phyloP scores from a whole-genome alignment of 2,888 invertebrate species.

The Agrochola litura region DNA sequence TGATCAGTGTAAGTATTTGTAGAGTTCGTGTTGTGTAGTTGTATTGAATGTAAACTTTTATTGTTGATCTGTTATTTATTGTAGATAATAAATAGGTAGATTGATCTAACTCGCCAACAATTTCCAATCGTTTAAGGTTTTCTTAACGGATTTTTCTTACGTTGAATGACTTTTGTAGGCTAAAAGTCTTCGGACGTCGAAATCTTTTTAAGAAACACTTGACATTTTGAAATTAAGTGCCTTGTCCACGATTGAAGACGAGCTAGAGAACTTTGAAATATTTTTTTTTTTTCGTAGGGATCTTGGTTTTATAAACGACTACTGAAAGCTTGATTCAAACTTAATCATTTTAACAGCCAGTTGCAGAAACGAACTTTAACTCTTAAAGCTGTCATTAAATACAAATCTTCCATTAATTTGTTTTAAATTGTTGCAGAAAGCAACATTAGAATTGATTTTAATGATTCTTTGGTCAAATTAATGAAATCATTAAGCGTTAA shows the following conservation, averaged over 20 bases:
- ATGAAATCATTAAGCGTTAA: too few relatives aligned
- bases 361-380: too few relatives aligned
- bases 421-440: too few relatives aligned
- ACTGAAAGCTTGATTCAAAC: not conserved
- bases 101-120: conserved; percentile 20
- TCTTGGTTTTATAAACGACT: not conserved
- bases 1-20: conserved; percentile 7
- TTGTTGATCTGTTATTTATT: conserved; percentile 51
- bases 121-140: not conserved
- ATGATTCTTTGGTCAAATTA: too few relatives aligned
- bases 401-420: too few relatives aligned
- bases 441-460: too few relatives aligned
- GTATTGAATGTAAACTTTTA: conserved; percentile 6
- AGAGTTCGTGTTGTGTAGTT: conserved; percentile 45
- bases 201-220: conserved; percentile 9
- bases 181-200: not conserved
- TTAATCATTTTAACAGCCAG: not conserved
- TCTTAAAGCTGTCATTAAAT: too few relatives aligned
- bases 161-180: not conserved
- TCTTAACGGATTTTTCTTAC: not conserved
- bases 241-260: not conserved
- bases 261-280: not conserved
- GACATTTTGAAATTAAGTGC: not conserved
- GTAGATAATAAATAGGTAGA: conserved; percentile 53
- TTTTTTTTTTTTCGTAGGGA: not conserved